Conservation (phyloP, 2,113 vertebrate genomes). For the Empidonax traillii region DNA sequence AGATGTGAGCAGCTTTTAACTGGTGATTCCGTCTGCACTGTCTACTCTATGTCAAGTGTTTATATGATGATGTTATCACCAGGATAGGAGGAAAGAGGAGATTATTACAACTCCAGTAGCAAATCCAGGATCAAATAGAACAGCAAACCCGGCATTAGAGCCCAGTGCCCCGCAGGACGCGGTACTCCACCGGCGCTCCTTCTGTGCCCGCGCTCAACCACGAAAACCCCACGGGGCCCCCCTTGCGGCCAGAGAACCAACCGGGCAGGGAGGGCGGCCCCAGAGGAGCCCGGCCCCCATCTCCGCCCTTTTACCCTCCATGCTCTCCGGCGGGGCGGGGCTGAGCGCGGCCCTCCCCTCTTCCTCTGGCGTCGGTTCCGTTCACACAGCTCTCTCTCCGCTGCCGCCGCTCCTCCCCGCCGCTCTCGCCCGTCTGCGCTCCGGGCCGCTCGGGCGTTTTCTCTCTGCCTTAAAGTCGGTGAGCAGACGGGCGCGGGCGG, state of each 20-base stretch:
- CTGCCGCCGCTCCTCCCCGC: fast-evolving
- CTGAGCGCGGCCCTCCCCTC: neutral
- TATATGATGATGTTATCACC: neutral
- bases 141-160: neutral
- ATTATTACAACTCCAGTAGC: neutral
- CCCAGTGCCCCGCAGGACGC: neutral
- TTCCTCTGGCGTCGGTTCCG: slow-evolving; percentile 65
- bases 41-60: neutral
- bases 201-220: no score
- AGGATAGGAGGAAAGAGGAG: neutral
- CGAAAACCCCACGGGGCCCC: fast-evolving
- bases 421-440: neutral
- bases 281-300: fast-evolving
- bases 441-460: slow-evolving; percentile 63
- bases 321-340: neutral
- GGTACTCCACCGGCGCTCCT: neutral
- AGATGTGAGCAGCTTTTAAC: neutral
- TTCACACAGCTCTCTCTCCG: neutral
- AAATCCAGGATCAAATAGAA: neutral
- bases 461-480: slow-evolving; percentile 78
- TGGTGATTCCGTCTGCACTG: neutral
- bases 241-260: no score
- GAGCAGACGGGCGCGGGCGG: neutral
- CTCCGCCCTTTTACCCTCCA: neutral
- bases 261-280: no score